phyloP scores from a whole-genome alignment of 2,113 vertebrate species.

The Psammodynastes pulverulentus region DNA sequence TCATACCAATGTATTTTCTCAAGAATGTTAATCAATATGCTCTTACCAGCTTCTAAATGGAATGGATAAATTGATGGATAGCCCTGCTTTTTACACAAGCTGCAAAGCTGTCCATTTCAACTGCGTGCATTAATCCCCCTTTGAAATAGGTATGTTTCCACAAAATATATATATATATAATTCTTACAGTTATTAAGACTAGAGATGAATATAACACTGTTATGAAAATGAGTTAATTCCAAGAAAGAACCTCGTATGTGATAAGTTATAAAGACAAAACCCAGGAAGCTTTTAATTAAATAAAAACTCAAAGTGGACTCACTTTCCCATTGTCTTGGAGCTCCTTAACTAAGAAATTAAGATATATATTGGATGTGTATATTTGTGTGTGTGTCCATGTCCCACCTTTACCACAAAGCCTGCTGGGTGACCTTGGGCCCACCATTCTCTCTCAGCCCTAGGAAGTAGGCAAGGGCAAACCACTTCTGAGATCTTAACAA shows the following conservation, averaged over 20 bases:
- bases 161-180: slow-evolving; percentile 55
- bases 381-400: not conserved
- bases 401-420: not conserved
- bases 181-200: not conserved
- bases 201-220: slow-evolving; percentile 22
- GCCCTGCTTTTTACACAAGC: not conserved
- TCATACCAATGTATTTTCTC: not conserved
- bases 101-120: not conserved
- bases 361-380: not conserved
- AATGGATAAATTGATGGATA: not conserved
- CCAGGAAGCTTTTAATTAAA: not conserved
- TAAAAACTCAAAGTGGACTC: not conserved
- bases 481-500: not conserved
- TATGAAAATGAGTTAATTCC: slow-evolving; percentile 38
- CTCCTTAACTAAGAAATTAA: not conserved
- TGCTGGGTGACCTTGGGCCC: not conserved
- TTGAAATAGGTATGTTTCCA: slow-evolving; percentile 38
- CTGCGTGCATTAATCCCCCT: not conserved
- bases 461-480: not conserved
- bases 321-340: not conserved
- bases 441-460: not conserved
- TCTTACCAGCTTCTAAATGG: not conserved
- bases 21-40: not conserved
- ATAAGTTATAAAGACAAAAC: slow-evolving; percentile 11
- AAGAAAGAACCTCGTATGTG: not conserved